Percentiles rank a stretch among this genome's conserved stretches.
Evolutionary conservation across 2,888 invertebrate genomes (phyloP).

Genomic region (Pristionchus maxplancki): DNA sequence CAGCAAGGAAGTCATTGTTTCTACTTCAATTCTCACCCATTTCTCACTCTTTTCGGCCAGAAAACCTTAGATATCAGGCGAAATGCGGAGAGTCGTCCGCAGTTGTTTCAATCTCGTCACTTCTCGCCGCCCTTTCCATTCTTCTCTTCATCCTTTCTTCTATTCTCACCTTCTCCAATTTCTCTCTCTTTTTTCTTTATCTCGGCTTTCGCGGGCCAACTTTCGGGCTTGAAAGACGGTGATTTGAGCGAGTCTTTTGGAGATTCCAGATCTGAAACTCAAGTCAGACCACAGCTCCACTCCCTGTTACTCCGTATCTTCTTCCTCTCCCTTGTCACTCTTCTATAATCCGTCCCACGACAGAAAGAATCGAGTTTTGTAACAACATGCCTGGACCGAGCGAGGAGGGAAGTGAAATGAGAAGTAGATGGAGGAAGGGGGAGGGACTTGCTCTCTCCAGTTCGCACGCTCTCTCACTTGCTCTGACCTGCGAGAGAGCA

Average conservation of each 20-base stretch:
- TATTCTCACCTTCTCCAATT: conserved; percentile 24
- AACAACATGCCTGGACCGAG: not conserved
- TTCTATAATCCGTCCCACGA: not conserved
- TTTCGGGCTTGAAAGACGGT: not conserved
- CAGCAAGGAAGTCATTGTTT: not conserved
- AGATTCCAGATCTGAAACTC: too few relatives aligned
- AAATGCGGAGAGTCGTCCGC: not conserved
- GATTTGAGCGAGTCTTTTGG: not conserved
- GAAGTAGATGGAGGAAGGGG: not conserved
- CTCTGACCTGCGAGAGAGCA: not conserved
- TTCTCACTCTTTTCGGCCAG: not conserved
- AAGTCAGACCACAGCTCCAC: too few relatives aligned
- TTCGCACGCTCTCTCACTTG: not conserved
- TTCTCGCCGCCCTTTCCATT: not conserved
- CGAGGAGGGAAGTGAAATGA: conserved; percentile 15
- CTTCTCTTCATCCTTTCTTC: not conserved
- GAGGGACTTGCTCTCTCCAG: not conserved
- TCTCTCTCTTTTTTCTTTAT: not conserved
- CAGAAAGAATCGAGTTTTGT: conserved; percentile 40
- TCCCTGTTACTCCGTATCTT: not conserved
- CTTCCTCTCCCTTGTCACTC: not conserved
- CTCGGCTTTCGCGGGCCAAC: not conserved
- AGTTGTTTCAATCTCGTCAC: conserved; percentile 27
- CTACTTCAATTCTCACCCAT: not conserved
- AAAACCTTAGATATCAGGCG: not conserved